Evolutionary conservation across 2,113 vertebrate genomes (phyloP).

Genomic region (Archocentrus centrarchus): DNA sequence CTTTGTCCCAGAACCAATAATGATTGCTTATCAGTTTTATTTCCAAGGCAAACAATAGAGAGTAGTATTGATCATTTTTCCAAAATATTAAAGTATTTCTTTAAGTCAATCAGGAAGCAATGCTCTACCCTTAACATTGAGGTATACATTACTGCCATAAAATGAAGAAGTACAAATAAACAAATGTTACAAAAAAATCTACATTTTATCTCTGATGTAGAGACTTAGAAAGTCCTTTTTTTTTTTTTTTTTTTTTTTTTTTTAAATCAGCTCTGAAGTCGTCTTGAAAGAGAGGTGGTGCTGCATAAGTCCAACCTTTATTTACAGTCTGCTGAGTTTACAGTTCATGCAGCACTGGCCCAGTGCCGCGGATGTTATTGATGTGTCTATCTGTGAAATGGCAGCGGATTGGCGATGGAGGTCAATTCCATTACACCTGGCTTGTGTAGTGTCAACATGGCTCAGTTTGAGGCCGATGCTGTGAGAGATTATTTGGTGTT

Average conservation of each 20-base stretch:
- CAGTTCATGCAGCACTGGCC: background rate
- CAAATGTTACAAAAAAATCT: fast-evolving
- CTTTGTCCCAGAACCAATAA: background rate
- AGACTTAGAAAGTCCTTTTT: too few species aligned
- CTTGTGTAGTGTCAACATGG: slow-evolving; percentile 50
- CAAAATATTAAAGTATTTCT: background rate
- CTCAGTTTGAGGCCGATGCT: slow-evolving; percentile 14
- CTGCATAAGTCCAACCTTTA: slow-evolving; percentile 5
- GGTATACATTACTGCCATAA: background rate
- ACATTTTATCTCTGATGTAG: background rate
- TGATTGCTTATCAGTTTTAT: background rate
- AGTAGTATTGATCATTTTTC: fast-evolving
- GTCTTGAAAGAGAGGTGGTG: background rate
- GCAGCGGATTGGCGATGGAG: slow-evolving; percentile 21
- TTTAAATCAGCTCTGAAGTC: background rate
- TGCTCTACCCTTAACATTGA: background rate
- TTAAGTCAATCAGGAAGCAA: background rate
- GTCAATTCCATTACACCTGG: slow-evolving; percentile 63
- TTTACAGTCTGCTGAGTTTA: slow-evolving; percentile 48
- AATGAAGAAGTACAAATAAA: background rate
- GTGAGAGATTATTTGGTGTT: slow-evolving; percentile 13
- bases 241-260: too few species aligned
- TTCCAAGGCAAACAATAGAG: background rate
- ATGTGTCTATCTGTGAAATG: slow-evolving; percentile 34
- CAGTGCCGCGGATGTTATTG: slow-evolving; percentile 37